phyloP scores from a whole-genome alignment of 2,888 invertebrate genomes.

The Dolichomitus sp. region DNA sequence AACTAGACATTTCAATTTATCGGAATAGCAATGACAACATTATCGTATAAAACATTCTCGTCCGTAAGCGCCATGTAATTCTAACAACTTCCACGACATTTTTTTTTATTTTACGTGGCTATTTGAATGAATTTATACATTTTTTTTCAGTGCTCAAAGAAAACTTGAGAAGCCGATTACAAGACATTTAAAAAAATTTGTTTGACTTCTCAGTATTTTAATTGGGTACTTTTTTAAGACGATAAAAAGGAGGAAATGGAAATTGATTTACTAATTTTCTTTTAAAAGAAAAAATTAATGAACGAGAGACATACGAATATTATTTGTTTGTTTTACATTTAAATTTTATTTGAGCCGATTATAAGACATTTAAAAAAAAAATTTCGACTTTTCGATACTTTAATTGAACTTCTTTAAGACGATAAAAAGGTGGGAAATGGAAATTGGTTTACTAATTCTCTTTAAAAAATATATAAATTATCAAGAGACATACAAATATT shows the following conservation, averaged over 20 bases:
- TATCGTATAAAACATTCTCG: slow-evolving; percentile 2
- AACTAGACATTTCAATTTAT: slow-evolving; percentile 9
- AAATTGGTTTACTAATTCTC: not conserved
- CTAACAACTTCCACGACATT: not conserved
- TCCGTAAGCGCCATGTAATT: not conserved
- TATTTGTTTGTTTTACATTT: no score
- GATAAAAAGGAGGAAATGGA: not conserved
- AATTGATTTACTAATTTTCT: not conserved
- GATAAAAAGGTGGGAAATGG: not conserved
- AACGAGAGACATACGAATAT: no score
- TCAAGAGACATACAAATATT: no score
- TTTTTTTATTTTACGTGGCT: slow-evolving; percentile 6
- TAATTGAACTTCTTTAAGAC: not conserved
- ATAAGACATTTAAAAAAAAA: no score
- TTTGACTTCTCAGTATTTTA: not conserved
- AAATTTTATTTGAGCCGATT: no score
- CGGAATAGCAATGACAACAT: slow-evolving; percentile 21
- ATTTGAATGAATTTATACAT: not conserved
- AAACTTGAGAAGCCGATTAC: not conserved
- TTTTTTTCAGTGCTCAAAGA: not conserved
- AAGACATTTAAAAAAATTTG: not conserved
- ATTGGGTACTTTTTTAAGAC: not conserved
- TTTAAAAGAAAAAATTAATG: no score
- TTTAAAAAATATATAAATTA: no score
- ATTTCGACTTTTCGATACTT: no score